These are phyloP conservation scores for Ctenodactylus gundi DNA, from an alignment of 2,113 vertebrate species.

Conservation along the genomic window DNA sequence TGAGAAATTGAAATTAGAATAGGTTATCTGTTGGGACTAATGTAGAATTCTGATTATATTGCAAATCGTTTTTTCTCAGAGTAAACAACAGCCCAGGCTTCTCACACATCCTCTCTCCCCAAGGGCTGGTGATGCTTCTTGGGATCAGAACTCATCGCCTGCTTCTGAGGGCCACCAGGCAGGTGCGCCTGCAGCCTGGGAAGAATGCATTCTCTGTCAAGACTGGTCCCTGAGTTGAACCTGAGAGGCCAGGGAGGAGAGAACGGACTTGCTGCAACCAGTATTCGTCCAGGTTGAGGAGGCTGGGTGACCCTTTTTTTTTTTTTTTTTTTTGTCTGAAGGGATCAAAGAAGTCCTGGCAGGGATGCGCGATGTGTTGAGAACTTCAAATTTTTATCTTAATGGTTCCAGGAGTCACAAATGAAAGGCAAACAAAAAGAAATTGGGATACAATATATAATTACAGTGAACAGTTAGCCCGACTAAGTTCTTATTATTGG, in stretches of 20 bases:
- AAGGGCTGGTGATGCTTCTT: neutral
- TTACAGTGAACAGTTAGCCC: neutral
- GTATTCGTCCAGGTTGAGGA: neutral
- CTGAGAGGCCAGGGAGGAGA: neutral
- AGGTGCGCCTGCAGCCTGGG: neutral
- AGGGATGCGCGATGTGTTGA: neutral
- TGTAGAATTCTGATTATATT: neutral
- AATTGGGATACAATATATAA: neutral
- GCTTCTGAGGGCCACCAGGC: neutral
- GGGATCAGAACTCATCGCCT: neutral
- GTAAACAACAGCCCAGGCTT: neutral
- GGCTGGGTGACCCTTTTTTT: neutral
- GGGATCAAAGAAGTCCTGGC: neutral
- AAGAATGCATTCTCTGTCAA: fast-evolving
- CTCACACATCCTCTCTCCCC: neutral
- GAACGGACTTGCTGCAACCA: neutral
- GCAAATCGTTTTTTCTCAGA: neutral
- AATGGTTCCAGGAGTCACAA: too few species aligned
- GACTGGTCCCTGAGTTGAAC: neutral
- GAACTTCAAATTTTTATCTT: neutral
- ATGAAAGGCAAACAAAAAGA: neutral
- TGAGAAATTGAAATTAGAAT: neutral
- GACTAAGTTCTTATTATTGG: neutral
- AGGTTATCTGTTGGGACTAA: neutral
- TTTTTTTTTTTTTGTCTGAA: too few species aligned